Evolutionary conservation across 2,113 vertebrate genomes (phyloP), one percentile per base, ranked within the genome.

Genomic region (Leiothrix lutea): DNA sequence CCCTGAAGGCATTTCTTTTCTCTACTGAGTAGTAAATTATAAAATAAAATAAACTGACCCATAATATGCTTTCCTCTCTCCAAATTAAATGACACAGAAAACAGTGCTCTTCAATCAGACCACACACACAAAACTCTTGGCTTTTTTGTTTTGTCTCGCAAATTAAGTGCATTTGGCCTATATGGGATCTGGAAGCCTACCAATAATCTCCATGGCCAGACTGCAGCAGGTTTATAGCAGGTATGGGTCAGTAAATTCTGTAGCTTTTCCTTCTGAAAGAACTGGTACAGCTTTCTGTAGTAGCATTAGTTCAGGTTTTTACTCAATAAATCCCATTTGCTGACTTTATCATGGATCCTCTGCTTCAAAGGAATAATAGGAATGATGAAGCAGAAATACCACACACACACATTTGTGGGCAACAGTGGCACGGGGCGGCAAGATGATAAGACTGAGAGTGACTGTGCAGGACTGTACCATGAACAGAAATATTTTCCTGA

Each of bases 51-150:
- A 89, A 80, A 57, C 62, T 92, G 51, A 26, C 71, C 38, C 31
- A 60, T 64, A 62, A 62, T 70, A 77, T 6, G 4, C 58, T 90
- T 92, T 87, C 50, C 71, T 62, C 19, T 90, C 73, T 90, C 44
- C 58, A 91, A 91, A 86, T 91, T 80, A 88, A 90, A 58, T 90
- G 93, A 82, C 58, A 73, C 9, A 20, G 58, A 92, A 83, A 88
- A 62, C 16, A 77, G 38, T 1, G 2, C 12, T 82, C 21, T 28
- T 57, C 74, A 61, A 29, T 58, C n/a, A 96, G 93, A 92, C 93
- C 91, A 95, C 93, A 94, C 89, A 57, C 31, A 75, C 20, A 77
- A 87, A 88, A 40, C 57, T 56, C 65, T 57, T 45, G 61, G 50
- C 25, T 26, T 89, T 80, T 92, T 88, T 82, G 44, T 62, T 95